These are phyloP conservation scores for Merodon equestris DNA, from an alignment of 2,888 invertebrate species.

Conservation along the genomic window DNA sequence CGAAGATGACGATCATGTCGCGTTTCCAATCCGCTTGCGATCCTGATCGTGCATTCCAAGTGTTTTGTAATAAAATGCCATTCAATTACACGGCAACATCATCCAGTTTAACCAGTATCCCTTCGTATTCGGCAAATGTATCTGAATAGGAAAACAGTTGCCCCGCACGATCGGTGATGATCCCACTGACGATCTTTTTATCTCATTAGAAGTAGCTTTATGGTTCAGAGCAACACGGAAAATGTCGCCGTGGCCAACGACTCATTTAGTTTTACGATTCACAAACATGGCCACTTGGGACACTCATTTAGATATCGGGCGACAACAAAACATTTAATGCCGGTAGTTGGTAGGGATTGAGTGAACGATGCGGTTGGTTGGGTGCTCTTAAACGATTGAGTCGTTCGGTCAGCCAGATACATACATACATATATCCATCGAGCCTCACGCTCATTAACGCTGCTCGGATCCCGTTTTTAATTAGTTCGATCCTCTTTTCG, in stretches of 20 bases:
- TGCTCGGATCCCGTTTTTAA: constrained; percentile 42
- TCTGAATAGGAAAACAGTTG: too few species aligned
- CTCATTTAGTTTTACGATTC: constrained; percentile 58
- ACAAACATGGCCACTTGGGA: constrained; percentile 56
- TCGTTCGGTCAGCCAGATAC: not conserved
- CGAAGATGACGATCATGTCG: constrained; percentile 11
- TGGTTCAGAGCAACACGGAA: constrained; percentile 44
- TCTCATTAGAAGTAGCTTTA: constrained; percentile 65
- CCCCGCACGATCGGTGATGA: constrained; percentile 18
- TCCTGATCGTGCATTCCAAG: constrained; percentile 16
- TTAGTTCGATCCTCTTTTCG: constrained; percentile 21
- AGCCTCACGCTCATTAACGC: not conserved
- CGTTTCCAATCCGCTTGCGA: not conserved
- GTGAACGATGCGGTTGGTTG: not conserved
- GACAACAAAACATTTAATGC: not conserved
- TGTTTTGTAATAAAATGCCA: constrained; percentile 36
- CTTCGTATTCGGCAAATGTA: not conserved
- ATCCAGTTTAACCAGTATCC: constrained; percentile 46
- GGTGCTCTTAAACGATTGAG: constrained; percentile 22
- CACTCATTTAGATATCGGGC: constrained; percentile 50
- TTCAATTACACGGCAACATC: constrained; percentile 21
- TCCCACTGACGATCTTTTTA: constrained; percentile 54
- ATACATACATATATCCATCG: not conserved
- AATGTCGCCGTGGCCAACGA: constrained; percentile 56
- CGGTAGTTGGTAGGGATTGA: constrained; percentile 8